Evolutionary conservation across 2,797 vertebrate species (phyloP), one percentile per base, ranked within the genome.

Genomic region (Naso thynnoides): DNA sequence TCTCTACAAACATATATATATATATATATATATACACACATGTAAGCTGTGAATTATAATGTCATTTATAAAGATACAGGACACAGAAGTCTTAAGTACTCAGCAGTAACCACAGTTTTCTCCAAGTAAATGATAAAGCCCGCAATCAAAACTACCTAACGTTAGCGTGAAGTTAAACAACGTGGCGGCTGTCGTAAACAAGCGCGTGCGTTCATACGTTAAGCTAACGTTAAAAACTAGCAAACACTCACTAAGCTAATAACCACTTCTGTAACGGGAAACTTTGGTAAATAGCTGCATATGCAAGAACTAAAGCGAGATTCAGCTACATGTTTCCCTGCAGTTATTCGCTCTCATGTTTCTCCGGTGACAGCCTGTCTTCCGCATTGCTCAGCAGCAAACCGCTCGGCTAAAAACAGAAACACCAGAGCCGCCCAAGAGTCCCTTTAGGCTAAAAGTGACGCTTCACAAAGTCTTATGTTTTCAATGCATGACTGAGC

Each of bases 351-450:
- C 70, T 64, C 68, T 78, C 74, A 2, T 76, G 78, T 76, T 69
- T 44, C 78, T 70, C 76, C 57, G 75, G 66, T 90, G 88, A 91
- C 91, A 88, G 76, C 4, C 38, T 31, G 74, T 70, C 89, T 92
- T 93, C 91, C 92, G 91, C 91, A 91, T 91, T 88, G 84, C 86
- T 88, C 83, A 69, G 83, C 86, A 44, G 74, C 80, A 31, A 56
- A 76, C 39, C 73, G 19, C 84, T 58, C 0, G 72, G 69, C 88
- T 88, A 73, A 76, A 90, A 78, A 83, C 86, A 83, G 79, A 86
- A 13, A 39, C 61, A 39, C 15, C 65, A 67, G 57, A 82, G 75
- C 86, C 83, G 76, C 79, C 76, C 74, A 49, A n/a, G 67, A 53
- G 68, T 49, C 76, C 49, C 79, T 44, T 55, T 49, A 29, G 38